Evolutionary conservation across 2,113 vertebrate species (phyloP).

Genomic region (Cyanistes caeruleus): DNA sequence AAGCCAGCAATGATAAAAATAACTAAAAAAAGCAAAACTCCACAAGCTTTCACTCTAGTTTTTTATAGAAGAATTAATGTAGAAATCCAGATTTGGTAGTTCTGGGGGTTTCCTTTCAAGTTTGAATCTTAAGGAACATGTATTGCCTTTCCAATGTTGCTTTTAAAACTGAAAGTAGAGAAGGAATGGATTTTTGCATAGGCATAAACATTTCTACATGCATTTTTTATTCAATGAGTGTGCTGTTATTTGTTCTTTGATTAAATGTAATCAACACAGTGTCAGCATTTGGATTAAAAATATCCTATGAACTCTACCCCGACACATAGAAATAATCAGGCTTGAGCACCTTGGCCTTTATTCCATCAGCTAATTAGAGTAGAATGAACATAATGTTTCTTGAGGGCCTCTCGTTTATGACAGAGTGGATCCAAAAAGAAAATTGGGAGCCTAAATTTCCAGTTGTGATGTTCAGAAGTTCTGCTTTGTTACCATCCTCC

Average conservation of each 20-base stretch:
- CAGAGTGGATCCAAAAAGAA: not conserved
- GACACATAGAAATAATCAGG: not conserved
- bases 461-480: not conserved
- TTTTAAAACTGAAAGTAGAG: not conserved
- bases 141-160: not conserved
- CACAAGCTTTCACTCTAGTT: not conserved
- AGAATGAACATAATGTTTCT: not conserved
- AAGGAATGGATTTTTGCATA: not conserved
- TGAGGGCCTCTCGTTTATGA: not conserved
- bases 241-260: slow-evolving; percentile 6
- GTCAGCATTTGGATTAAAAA: not conserved
- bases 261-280: not conserved
- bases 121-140: not conserved
- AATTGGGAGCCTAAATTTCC: not conserved
- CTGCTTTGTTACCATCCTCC: not conserved
- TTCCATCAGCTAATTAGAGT: not conserved
- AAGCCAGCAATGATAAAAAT: not conserved
- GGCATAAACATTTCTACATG: not conserved
- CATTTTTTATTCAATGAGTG: not conserved
- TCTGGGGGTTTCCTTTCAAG: not conserved
- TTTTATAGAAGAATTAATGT: not conserved
- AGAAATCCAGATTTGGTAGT: not conserved
- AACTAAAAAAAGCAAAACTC: too few species aligned
- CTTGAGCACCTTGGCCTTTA: not conserved
- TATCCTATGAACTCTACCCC: not conserved